Conservation (phyloP, 2,888 invertebrate genomes). For the Hyposoter dolosus region DNA sequence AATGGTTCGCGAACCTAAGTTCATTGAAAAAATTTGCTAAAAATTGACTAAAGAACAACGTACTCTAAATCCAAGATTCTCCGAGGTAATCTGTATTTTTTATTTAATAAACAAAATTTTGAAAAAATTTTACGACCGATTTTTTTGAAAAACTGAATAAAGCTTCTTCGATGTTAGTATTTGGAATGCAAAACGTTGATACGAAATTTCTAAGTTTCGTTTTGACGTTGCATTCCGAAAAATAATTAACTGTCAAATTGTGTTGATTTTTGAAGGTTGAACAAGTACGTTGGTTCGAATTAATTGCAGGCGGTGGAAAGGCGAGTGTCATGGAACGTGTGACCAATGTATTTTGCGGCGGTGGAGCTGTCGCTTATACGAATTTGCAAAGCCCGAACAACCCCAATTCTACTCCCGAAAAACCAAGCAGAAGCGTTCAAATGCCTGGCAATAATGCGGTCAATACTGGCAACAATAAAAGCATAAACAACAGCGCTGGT, state of each 20-base stretch:
- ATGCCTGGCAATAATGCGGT: constrained; percentile 76
- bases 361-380: constrained; percentile 87
- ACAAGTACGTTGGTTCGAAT: constrained; percentile 47
- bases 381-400: constrained; percentile 81
- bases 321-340: constrained; percentile 94
- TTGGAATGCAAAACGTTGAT: not conserved
- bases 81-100: no score
- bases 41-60: no score
- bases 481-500: constrained; percentile 74
- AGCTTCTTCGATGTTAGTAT: not conserved
- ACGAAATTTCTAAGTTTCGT: no score
- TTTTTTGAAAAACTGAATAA: no score
- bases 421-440: constrained; percentile 81
- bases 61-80: no score
- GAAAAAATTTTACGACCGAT: no score
- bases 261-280: not conserved
- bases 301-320: constrained; percentile 85
- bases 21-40: no score
- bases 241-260: not conserved
- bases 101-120: no score
- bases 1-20: no score
- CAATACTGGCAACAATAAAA: constrained; percentile 79
- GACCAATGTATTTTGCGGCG: constrained; percentile 94
- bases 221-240: not conserved
- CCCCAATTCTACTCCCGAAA: constrained; percentile 80